Evolutionary conservation across 2,888 invertebrate genomes (phyloP), one percentile per base, ranked within the genome.

Genomic region (Noctua comes): DNA sequence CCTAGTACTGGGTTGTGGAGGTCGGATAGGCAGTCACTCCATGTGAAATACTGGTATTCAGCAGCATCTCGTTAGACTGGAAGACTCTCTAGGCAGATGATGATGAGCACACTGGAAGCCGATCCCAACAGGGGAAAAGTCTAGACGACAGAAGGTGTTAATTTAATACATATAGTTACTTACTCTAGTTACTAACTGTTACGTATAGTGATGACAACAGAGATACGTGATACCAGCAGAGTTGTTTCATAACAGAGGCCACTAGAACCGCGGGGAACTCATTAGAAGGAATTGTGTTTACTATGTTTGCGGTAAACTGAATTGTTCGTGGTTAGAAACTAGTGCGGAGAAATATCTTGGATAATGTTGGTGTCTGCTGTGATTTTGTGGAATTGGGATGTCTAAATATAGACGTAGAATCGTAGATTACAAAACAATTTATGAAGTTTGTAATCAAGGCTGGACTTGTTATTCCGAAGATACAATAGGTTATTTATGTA

Each of bases 161-260:
- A 48, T 76, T 76, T 48, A 24, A 51, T 62, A 24, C 24, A 24
- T 54, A 46, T 65, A 59, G 40, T 57, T 68, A 68, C 87, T 76
- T 75, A 73, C 57, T 80, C 80, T 40, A 74, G 40, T 27, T 54
- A 59, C 48, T 24, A 77, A 79, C 69, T 84, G 79, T 87, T 88
- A 86, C 89, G 89, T 84, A 68, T 54, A 24, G 31, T 72, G 79
- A 88, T 88, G 89, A 83, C 86, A 86, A 80, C 82, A 73, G 48
- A 75, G 76, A 87, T 87, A 83, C 78, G 70, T 79, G 87, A 87
- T 82, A 77, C 86, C 71, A 64, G 74, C 77, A 59, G 73, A 80
- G 80, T 81, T 75, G 82, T 88, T 88, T 86, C 84, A 79, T 87
- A 88, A 88, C 80, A 69, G 59, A 71, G 76, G 83, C 88, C 66